Conservation (phyloP, 2,888 invertebrate genomes). For the Polydrusus cervinus region DNA sequence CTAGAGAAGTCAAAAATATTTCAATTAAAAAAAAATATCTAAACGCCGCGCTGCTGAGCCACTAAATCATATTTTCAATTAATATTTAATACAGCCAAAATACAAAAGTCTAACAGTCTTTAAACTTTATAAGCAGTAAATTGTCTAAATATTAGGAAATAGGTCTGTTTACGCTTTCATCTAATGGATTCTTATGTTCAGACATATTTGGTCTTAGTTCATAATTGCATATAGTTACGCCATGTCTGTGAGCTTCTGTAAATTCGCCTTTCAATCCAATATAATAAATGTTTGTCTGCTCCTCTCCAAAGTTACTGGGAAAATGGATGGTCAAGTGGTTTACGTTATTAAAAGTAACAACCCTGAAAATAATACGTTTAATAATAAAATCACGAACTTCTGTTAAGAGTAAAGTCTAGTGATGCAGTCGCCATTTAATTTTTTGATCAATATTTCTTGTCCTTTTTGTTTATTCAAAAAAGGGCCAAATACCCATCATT, state of each 20-base stretch:
- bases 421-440: too few species aligned
- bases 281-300: slow-evolving; percentile 91
- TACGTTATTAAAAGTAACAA: slow-evolving; percentile 93
- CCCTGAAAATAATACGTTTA: slow-evolving; percentile 75
- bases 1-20: too few species aligned
- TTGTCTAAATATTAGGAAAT: slow-evolving; percentile 30
- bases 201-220: slow-evolving; percentile 89
- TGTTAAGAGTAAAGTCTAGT: too few species aligned
- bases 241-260: slow-evolving; percentile 86
- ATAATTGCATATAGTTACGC: slow-evolving; percentile 93
- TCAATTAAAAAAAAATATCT: too few species aligned
- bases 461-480: too few species aligned
- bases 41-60: too few species aligned
- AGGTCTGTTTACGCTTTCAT: slow-evolving; percentile 69
- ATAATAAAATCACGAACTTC: too few species aligned
- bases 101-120: too few species aligned
- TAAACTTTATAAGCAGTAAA: background rate
- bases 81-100: too few species aligned
- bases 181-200: slow-evolving; percentile 85
- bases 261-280: slow-evolving; percentile 97
- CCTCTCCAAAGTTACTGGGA: slow-evolving; percentile 89
- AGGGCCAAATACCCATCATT: too few species aligned
- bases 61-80: too few species aligned
- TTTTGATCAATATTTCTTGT: too few species aligned
- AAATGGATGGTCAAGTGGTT: slow-evolving; percentile 93